Conservation (phyloP, 2,888 invertebrate species). For the Eupithecia centaureata region DNA sequence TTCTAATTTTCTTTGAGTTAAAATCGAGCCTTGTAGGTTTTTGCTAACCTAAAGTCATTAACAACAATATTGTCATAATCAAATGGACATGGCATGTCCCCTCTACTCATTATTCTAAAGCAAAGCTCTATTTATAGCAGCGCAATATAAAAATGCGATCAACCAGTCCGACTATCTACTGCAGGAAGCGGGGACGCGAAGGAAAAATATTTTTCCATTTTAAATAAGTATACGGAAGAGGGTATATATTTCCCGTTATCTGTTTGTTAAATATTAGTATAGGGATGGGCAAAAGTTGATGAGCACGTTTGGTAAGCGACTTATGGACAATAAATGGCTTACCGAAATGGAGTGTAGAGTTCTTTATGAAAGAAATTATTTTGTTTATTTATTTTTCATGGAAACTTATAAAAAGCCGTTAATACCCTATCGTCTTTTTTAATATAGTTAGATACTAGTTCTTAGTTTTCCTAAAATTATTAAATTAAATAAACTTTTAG, state of each 20-base stretch:
- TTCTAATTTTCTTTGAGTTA: neutral
- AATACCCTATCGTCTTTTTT: too few relatives aligned
- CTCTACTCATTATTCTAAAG: conserved; percentile 25
- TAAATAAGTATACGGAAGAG: conserved; percentile 74
- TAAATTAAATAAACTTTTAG: too few relatives aligned
- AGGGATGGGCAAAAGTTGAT: conserved; percentile 44
- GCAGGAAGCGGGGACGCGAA: conserved; percentile 58
- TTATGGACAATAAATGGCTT: neutral
- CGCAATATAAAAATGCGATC: conserved; percentile 46
- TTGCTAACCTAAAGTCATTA: neutral
- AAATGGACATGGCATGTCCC: neutral
- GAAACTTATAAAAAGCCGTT: too few relatives aligned
- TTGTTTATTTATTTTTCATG: too few relatives aligned
- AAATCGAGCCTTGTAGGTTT: neutral
- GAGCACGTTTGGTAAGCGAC: conserved; percentile 50
- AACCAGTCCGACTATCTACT: conserved; percentile 45
- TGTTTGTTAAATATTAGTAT: conserved; percentile 79
- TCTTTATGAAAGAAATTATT: neutral
- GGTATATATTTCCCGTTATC: conserved; percentile 80
- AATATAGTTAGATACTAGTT: too few relatives aligned
- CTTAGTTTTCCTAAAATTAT: too few relatives aligned
- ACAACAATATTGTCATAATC: neutral
- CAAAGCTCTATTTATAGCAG: conserved; percentile 38
- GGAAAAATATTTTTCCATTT: conserved; percentile 82
- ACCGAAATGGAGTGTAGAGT: conserved; percentile 16